phyloP scores from a whole-genome alignment of 2,113 vertebrate species.

The Dissostichus mawsoni region DNA sequence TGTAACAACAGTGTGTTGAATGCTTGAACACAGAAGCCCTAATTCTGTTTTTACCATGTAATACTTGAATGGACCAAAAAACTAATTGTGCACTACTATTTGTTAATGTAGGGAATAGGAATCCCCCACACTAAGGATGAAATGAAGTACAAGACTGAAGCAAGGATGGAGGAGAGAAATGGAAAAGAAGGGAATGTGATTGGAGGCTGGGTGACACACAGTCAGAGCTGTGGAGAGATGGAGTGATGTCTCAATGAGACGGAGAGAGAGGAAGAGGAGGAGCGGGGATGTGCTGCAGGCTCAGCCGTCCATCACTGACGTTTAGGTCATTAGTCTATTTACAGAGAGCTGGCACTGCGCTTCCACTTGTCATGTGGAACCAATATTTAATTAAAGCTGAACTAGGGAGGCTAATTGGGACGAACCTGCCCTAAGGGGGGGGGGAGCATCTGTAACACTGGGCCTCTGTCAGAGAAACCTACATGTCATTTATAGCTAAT shows the following conservation, averaged over 20 bases:
- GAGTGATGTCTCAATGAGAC: conserved; percentile 4
- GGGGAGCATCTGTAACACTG: conserved; percentile 26
- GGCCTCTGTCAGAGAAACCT: conserved; percentile 1
- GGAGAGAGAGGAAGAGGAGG: conserved; percentile 16
- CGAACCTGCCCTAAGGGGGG: conserved; percentile 50
- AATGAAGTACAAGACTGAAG: background rate
- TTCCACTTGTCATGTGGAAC: conserved; percentile 64
- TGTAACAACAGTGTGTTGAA: too few relatives aligned
- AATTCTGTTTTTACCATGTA: background rate
- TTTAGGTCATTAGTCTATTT: conserved; percentile 59
- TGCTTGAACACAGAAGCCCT: too few relatives aligned
- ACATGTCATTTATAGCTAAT: background rate
- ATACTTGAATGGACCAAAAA: background rate
- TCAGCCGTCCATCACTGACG: conserved; percentile 30
- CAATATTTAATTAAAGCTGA: conserved; percentile 79
- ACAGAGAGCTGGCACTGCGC: conserved; percentile 44
- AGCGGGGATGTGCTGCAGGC: conserved; percentile 30
- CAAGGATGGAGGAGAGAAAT: background rate
- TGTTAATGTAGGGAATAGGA: background rate
- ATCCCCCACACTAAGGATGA: background rate
- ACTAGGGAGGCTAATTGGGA: conserved; percentile 65
- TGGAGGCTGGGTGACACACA: conserved; percentile 4
- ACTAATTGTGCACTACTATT: background rate
- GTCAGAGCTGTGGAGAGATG: conserved; percentile 5
- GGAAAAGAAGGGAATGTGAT: background rate